These are phyloP conservation scores for Pheucticus melanocephalus DNA, from an alignment of 2,113 vertebrate species.

Conservation along the genomic window DNA sequence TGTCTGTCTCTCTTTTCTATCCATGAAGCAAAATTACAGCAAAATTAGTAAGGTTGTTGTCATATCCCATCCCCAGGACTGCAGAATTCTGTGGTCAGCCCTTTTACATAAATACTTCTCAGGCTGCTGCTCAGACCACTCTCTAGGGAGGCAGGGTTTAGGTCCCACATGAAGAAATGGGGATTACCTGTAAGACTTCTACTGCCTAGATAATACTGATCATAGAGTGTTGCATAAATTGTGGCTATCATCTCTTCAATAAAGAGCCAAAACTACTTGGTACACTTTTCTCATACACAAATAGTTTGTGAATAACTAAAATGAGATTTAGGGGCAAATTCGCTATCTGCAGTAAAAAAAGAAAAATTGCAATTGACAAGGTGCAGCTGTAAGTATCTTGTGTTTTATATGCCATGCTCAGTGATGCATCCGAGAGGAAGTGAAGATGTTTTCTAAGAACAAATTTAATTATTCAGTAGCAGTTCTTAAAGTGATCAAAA, in stretches of 20 bases:
- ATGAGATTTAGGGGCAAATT: not conserved
- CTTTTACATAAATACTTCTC: not conserved
- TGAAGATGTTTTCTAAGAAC: not conserved
- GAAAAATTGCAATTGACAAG: not conserved
- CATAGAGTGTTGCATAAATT: not conserved
- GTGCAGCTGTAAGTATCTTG: not conserved
- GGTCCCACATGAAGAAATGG: not conserved
- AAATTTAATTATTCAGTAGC: slow-evolving; percentile 9
- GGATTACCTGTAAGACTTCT: not conserved
- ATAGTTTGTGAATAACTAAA: not conserved
- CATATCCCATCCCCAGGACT: not conserved
- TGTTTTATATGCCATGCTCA: not conserved
- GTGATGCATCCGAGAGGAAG: not conserved
- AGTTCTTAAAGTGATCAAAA: slow-evolving; percentile 6
- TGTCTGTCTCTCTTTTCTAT: not conserved
- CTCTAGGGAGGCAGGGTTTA: not conserved
- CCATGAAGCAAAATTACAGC: not conserved
- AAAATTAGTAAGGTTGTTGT: not conserved
- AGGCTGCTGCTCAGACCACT: not conserved
- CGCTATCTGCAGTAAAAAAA: not conserved
- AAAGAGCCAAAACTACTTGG: not conserved
- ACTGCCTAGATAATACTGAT: not conserved
- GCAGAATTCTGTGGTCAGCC: not conserved
- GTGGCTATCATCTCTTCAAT: not conserved
- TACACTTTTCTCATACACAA: not conserved